phyloP scores from a whole-genome alignment of 1,140 invertebrate species.

The Apis dorsata region DNA sequence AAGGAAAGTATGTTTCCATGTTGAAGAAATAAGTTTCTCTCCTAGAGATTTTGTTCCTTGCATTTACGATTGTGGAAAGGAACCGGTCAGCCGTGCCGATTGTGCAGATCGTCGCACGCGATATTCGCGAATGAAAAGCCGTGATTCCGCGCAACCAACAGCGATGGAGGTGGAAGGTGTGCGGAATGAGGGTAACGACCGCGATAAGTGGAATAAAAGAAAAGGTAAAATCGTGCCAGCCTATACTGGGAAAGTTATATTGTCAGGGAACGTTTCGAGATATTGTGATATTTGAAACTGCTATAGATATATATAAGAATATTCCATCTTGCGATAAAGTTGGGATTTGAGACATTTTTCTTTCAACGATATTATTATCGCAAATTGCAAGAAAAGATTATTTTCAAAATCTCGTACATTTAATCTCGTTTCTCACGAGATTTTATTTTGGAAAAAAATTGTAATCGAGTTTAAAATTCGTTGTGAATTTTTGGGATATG shows the following conservation, averaged over 20 bases:
- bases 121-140: conserved; percentile 58
- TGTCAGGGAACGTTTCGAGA: conserved; percentile 30
- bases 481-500: too few species aligned
- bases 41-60: conserved; percentile 38
- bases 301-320: neutral
- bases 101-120: conserved; percentile 51
- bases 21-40: conserved; percentile 21
- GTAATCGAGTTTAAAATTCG: too few species aligned
- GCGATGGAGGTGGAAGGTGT: conserved; percentile 30
- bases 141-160: conserved; percentile 41
- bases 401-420: too few species aligned
- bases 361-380: neutral
- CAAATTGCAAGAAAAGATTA: too few species aligned
- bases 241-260: conserved; percentile 26
- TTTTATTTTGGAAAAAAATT: too few species aligned
- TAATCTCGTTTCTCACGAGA: too few species aligned
- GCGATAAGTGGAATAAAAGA: conserved; percentile 45
- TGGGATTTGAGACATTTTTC: neutral
- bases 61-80: conserved; percentile 47
- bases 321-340: neutral
- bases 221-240: neutral
- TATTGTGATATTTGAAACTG: conserved; percentile 35
- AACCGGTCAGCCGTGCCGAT: conserved; percentile 50
- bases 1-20: neutral
- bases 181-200: conserved; percentile 51